phyloP scores from a whole-genome alignment of 2,113 vertebrate species.

The Nansenia antarctica region DNA sequence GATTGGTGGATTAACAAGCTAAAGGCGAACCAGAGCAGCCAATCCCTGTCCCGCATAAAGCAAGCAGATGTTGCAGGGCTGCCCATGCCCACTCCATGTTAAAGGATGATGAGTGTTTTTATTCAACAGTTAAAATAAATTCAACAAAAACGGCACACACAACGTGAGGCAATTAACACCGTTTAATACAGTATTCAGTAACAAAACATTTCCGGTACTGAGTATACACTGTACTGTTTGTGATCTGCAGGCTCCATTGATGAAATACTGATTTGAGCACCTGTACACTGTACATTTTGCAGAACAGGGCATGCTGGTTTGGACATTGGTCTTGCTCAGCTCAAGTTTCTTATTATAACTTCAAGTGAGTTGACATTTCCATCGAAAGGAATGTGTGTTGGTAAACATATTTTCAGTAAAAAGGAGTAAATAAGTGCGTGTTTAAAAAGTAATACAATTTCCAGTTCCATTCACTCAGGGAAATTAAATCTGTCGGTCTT shows the following conservation, averaged over 20 bases:
- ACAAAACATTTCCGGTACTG: background rate
- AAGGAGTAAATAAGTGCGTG: background rate
- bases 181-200: background rate
- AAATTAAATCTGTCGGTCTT: slow-evolving; percentile 1
- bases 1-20: too few species aligned
- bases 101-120: background rate
- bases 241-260: background rate
- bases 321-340: background rate
- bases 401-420: background rate
- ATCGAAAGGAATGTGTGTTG: background rate
- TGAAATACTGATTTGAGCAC: background rate
- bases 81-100: background rate
- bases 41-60: too few species aligned
- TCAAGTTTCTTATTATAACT: background rate
- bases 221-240: background rate
- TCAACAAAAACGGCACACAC: background rate
- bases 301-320: background rate
- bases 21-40: too few species aligned
- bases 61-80: too few species aligned
- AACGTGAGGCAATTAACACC: background rate
- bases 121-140: too few species aligned
- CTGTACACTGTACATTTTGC: background rate
- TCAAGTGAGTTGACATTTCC: background rate
- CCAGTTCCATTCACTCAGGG: slow-evolving; percentile 17
- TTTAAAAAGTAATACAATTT: background rate